Percentiles rank a stretch among this genome's conserved stretches.
Conservation (phyloP, 1,140 invertebrate genomes). For the Helicoverpa zea region DNA sequence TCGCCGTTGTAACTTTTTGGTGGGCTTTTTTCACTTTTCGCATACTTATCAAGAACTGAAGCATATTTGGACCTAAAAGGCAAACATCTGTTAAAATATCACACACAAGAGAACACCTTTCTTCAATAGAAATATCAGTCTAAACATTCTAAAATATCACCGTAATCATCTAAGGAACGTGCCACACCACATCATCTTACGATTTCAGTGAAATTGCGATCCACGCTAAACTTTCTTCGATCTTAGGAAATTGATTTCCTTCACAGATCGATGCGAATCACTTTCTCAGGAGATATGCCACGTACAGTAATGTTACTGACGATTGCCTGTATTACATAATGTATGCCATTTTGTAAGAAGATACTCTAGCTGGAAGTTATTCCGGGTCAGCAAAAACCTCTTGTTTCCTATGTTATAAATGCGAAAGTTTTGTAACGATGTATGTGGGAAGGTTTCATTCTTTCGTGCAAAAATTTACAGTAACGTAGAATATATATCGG, state of each 20-base stretch:
- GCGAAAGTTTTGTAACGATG: too few relatives aligned
- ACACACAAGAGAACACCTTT: background rate
- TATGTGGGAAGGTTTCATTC: too few relatives aligned
- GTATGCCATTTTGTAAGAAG: background rate
- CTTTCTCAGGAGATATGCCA: constrained; percentile 50
- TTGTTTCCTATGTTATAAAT: too few relatives aligned
- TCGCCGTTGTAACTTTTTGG: too few relatives aligned
- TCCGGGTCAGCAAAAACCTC: too few relatives aligned
- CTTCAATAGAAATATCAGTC: background rate
- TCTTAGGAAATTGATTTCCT: constrained; percentile 54
- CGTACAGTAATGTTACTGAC: constrained; percentile 10
- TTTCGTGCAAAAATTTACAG: too few relatives aligned
- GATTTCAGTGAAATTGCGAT: constrained; percentile 20
- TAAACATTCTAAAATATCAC: background rate
- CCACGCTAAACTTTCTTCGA: constrained; percentile 51
- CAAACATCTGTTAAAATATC: too few relatives aligned
- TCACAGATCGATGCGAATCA: constrained; percentile 49
- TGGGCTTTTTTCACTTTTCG: too few relatives aligned
- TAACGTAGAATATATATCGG: too few relatives aligned
- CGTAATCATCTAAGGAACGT: constrained; percentile 9
- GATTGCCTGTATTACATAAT: constrained; percentile 30
- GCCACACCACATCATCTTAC: constrained; percentile 20
- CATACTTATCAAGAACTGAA: too few relatives aligned
- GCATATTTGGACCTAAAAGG: too few relatives aligned
- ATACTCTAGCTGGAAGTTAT: too few relatives aligned